A percentile compares a stretch with the other conserved stretches of the same genome.
Evolutionary conservation across 1,140 invertebrate genomes (phyloP).

Genomic region (Charaxes varanes): DNA sequence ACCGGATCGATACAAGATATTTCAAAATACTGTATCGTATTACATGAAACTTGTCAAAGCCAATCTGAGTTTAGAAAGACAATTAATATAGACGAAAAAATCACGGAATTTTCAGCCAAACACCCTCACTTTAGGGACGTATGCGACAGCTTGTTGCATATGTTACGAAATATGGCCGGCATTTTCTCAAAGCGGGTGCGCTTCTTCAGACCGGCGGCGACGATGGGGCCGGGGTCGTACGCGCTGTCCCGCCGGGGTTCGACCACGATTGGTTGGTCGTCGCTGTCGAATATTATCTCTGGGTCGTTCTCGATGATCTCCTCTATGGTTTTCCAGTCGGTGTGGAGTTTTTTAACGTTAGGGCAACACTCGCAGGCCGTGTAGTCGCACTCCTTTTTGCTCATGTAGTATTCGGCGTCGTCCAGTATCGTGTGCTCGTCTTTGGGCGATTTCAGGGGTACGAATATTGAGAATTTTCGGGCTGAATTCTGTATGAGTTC

Average conservation of each 20-base stretch:
- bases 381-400: constrained; percentile 60
- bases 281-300: constrained; percentile 61
- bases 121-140: constrained; percentile 23
- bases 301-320: constrained; percentile 66
- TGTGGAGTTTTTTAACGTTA: constrained; percentile 40
- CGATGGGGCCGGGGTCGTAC: constrained; percentile 3
- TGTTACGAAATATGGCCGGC: constrained; percentile 37
- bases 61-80: too few species aligned
- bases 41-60: too few species aligned
- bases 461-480: constrained; percentile 51
- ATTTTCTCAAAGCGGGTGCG: constrained; percentile 30
- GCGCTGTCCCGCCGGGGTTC: constrained; percentile 21
- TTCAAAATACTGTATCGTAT: too few species aligned
- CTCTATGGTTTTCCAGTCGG: constrained; percentile 60
- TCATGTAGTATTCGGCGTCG: constrained; percentile 54
- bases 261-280: constrained; percentile 51
- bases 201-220: constrained; percentile 20
- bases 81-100: too few species aligned
- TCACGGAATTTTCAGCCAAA: too few species aligned
- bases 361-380: constrained; percentile 57
- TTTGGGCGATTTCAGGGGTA: constrained; percentile 33
- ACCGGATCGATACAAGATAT: too few species aligned
- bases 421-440: constrained; percentile 56
- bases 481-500: constrained; percentile 49
- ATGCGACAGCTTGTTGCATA: constrained; percentile 41